Evolutionary conservation across 2,888 invertebrate genomes (phyloP), one percentile per base, ranked within the genome.

Genomic region (Acanthosepion lycidas): DNA sequence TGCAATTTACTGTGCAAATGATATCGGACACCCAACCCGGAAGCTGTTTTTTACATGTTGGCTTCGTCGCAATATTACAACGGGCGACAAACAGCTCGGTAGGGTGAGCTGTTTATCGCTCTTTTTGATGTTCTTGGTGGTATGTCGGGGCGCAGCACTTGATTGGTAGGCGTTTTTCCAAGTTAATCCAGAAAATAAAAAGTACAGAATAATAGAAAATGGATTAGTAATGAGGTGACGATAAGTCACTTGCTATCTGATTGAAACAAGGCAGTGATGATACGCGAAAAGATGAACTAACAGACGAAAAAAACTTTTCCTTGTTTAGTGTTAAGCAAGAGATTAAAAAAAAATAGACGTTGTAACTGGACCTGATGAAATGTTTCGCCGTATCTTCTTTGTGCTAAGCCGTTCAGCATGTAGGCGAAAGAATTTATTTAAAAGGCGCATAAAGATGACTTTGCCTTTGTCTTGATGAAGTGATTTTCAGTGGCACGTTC

Each of bases 151-250:
- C 12, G 33, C n/a, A 33, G n/a, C 18, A 33, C 15, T n/a, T 78
- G 78, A 78, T 78, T n/a, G 33, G 8, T n/a, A n/a, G n/a, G 12
- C n/a, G 78, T 78, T 1, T 12, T 23, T 33, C 8, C 15, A 78
- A 78, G 78, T 15, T 33, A 33, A 33, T 33, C n/a, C 78, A 33
- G n/a, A 33, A 33, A 78, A 33, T 23, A 33, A 78, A 78, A n/a
- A n/a, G 18, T 0, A 78, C 5, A n/a, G 4, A 12, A n/a, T 2
- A 0, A 3, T 15, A n/a, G n/a, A 15, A 12, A 78, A 8, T 6
- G 6, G 78, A 64, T 64, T 26, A 12, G 78, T n/a, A 33, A 12
- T 4, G n/a, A n/a, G 15, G 5, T 9, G n/a, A 33, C 15, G 33
- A n/a, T n/a, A 78, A 78, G n/a, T 78, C 78, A 78, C n/a, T 33